phyloP scores from a whole-genome alignment of 2,113 vertebrate species.

The Amphiprion ocellaris region DNA sequence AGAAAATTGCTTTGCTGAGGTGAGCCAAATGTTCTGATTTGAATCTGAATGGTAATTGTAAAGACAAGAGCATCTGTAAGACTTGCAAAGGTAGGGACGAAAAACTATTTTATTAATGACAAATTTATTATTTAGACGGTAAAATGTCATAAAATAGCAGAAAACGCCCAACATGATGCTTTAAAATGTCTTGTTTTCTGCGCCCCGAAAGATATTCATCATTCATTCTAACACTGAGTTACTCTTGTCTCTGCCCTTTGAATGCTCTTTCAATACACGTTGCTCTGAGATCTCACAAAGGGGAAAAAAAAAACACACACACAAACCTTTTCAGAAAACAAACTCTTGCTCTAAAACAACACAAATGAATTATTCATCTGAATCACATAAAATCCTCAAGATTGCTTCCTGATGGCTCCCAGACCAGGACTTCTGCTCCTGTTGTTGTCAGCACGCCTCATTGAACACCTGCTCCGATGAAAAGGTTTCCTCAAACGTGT shows the following conservation, averaged over 20 bases:
- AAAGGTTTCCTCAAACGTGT: conserved; percentile 42
- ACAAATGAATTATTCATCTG: conserved; percentile 71
- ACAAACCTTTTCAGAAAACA: conserved; percentile 49
- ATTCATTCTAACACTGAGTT: no score
- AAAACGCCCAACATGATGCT: background rate
- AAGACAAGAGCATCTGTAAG: background rate
- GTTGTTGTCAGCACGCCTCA: conserved; percentile 59
- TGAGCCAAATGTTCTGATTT: background rate
- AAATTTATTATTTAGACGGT: background rate
- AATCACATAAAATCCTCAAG: conserved; percentile 64
- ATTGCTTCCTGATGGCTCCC: conserved; percentile 62
- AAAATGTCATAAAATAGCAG: no score
- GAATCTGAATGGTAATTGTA: background rate
- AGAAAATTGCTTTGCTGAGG: background rate
- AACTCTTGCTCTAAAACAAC: conserved; percentile 52
- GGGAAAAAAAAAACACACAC: conserved; percentile 22
- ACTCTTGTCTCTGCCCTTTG: background rate
- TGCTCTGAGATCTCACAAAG: conserved; percentile 8
- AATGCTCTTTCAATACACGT: conserved; percentile 14
- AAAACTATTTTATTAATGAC: background rate
- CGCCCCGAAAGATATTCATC: no score
- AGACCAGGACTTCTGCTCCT: conserved; percentile 42
- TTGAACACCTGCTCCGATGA: conserved; percentile 40
- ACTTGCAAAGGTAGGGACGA: background rate
- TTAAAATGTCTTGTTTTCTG: background rate